phyloP scores from a whole-genome alignment of 2,113 vertebrate species.

The Dromiciops gliroides region DNA sequence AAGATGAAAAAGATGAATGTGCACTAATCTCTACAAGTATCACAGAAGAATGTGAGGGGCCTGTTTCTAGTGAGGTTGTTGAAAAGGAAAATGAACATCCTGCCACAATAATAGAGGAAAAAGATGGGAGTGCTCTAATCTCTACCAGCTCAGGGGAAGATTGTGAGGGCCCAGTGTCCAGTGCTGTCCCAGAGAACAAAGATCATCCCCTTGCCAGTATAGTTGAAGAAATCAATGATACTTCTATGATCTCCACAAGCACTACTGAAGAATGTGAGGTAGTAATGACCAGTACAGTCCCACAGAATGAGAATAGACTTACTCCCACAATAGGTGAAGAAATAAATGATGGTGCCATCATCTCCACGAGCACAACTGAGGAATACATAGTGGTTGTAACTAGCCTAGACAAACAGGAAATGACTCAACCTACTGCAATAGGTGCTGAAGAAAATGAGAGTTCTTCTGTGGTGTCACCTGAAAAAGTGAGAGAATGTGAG shows the following conservation, averaged over 20 bases:
- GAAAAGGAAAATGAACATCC: slow-evolving; percentile 19
- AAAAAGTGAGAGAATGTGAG: slow-evolving; percentile 34
- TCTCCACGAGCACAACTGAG: slow-evolving; percentile 76
- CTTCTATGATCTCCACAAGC: slow-evolving; percentile 81
- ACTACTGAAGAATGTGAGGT: slow-evolving; percentile 81
- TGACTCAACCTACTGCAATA: slow-evolving; percentile 41
- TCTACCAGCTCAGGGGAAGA: slow-evolving; percentile 84
- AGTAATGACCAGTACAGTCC: slow-evolving; percentile 67
- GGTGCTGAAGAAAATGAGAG: slow-evolving; percentile 30
- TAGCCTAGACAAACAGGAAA: slow-evolving; percentile 50
- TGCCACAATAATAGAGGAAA: slow-evolving; percentile 39
- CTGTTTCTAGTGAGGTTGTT: slow-evolving; percentile 58
- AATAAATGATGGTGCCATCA: slow-evolving; percentile 55
- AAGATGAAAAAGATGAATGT: slow-evolving; percentile 86
- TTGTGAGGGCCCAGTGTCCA: slow-evolving; percentile 81
- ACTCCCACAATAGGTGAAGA: slow-evolving; percentile 48
- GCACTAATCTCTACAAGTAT: slow-evolving; percentile 87
- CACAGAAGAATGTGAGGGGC: slow-evolving; percentile 79
- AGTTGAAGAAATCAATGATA: slow-evolving; percentile 72
- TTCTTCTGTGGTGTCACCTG: slow-evolving; percentile 56
- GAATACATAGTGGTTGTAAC: slow-evolving; percentile 69
- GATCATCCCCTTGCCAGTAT: slow-evolving; percentile 38
- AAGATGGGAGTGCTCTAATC: slow-evolving; percentile 78
- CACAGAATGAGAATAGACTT: slow-evolving; percentile 64
- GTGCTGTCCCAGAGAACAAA: slow-evolving; percentile 65